A percentile compares a stretch with the other conserved stretches of the same genome.
Conservation (phyloP, 2,113 vertebrate genomes). For the Heteronetta atricapilla region DNA sequence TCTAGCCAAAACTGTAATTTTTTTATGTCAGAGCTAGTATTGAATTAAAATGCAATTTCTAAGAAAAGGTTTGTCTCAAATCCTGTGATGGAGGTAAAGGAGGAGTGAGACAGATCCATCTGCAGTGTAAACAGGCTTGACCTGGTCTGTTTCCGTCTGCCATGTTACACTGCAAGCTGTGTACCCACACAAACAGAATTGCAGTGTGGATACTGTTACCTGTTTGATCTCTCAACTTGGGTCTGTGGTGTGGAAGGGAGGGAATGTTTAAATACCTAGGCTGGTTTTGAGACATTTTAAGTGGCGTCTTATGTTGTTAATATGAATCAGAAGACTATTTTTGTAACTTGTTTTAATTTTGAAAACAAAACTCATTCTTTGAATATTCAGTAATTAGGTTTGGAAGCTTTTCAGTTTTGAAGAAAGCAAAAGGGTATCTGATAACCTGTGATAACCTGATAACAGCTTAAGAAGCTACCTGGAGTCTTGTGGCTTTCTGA, state of each 20-base stretch:
- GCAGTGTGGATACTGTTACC: accelerated
- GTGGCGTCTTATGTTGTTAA: background rate
- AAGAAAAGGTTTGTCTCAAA: background rate
- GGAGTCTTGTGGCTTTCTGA: background rate
- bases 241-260: background rate
- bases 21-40: background rate
- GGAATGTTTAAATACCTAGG: background rate
- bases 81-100: background rate
- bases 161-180: accelerated
- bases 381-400: background rate
- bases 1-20: no score
- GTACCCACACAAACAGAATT: background rate
- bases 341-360: background rate
- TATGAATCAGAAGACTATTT: background rate
- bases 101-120: background rate
- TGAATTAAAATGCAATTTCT: background rate
- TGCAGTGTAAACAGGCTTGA: background rate
- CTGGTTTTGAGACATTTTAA: accelerated
- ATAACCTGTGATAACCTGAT: background rate
- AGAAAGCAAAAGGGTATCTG: background rate
- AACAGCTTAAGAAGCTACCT: background rate
- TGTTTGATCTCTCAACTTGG: accelerated
- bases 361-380: background rate
- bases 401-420: background rate
- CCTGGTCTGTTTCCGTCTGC: background rate